phyloP scores from a whole-genome alignment of 2,113 vertebrate species.

The Amblyopsis rosae region DNA sequence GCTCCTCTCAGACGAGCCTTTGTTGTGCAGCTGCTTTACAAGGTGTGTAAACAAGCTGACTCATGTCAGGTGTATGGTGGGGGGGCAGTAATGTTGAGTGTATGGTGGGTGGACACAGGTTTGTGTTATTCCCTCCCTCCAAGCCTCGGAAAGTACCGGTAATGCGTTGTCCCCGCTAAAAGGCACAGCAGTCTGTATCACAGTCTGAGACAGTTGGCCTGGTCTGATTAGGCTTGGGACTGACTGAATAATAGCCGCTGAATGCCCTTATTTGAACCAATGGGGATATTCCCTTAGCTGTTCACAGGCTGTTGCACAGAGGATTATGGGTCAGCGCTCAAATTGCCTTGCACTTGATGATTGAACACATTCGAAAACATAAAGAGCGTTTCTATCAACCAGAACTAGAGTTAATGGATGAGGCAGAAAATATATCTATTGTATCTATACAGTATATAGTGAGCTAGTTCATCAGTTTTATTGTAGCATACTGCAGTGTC shows the following conservation, averaged over 20 bases:
- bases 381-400: neutral
- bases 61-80: too few relatives aligned
- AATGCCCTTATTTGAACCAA: neutral
- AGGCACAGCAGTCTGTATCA: neutral
- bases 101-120: too few relatives aligned
- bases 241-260: neutral
- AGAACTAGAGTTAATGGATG: neutral
- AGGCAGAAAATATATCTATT: neutral
- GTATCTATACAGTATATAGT: neutral
- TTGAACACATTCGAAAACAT: neutral
- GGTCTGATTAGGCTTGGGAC: neutral
- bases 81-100: too few relatives aligned
- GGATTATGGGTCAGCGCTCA: neutral
- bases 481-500: neutral
- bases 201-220: neutral
- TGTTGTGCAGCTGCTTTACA: conserved; percentile 8
- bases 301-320: conserved; percentile 1
- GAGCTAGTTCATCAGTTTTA: neutral
- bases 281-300: neutral
- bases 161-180: conserved; percentile 6
- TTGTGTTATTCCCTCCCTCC: neutral
- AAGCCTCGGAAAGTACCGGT: neutral
- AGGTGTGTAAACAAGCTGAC: neutral
- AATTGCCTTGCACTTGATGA: neutral
- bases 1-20: conserved; percentile 26